phyloP scores from a whole-genome alignment of 1,140 invertebrate genomes.

The Phthorimaea operculella region DNA sequence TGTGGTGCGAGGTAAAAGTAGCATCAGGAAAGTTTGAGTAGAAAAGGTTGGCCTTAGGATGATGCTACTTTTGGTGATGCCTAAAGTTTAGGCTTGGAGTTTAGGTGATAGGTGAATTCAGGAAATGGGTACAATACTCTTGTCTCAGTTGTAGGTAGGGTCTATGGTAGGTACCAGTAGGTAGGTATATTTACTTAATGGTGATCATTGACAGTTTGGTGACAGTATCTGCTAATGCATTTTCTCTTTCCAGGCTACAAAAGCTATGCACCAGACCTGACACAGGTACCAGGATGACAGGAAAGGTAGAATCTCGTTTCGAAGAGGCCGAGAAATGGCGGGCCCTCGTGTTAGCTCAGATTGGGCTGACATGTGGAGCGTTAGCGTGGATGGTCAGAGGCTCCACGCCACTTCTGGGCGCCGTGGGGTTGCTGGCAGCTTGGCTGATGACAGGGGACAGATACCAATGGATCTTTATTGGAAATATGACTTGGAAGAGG shows the following conservation, averaged over 20 bases:
- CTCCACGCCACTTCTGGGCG: slow-evolving; percentile 22
- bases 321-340: slow-evolving; percentile 49
- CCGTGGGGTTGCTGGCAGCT: slow-evolving; percentile 25
- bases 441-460: slow-evolving; percentile 51
- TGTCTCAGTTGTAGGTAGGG: too few relatives aligned
- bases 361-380: slow-evolving; percentile 20
- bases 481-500: slow-evolving; percentile 47
- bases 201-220: too few relatives aligned
- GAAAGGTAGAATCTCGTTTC: slow-evolving; percentile 46
- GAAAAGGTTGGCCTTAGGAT: too few relatives aligned
- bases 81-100: too few relatives aligned
- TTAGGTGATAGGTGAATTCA: too few relatives aligned
- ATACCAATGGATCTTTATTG: slow-evolving; percentile 61
- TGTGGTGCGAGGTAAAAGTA: too few relatives aligned
- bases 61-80: too few relatives aligned
- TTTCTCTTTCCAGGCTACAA: background rate
- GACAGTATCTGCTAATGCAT: background rate
- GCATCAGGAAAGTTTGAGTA: too few relatives aligned
- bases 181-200: too few relatives aligned
- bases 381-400: slow-evolving; percentile 35
- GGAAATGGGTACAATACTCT: too few relatives aligned
- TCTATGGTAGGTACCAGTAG: too few relatives aligned
- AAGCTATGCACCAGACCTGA: background rate
- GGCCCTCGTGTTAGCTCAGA: slow-evolving; percentile 30
- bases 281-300: slow-evolving; percentile 1